phyloP scores from a whole-genome alignment of 1,140 invertebrate genomes.

The Lepidostoma basale region DNA sequence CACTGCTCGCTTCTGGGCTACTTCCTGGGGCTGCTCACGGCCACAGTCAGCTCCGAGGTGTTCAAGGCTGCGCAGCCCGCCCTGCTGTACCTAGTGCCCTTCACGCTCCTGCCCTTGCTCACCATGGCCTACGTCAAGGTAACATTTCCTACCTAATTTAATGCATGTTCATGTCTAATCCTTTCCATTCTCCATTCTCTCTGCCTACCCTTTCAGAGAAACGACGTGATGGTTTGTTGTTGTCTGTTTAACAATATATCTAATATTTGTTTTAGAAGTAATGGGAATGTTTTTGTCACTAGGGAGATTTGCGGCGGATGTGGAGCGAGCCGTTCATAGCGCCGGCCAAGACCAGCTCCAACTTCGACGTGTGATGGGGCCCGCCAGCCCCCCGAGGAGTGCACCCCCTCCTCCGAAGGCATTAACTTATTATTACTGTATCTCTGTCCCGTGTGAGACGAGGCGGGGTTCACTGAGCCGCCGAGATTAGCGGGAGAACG shows the following conservation, averaged over 20 bases:
- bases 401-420: neutral
- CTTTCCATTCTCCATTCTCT: conserved; percentile 4
- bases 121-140: conserved; percentile 98
- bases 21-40: conserved; percentile 94
- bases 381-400: neutral
- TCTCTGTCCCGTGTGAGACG: conserved; percentile 20
- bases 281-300: conserved; percentile 54
- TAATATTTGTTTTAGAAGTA: too few relatives aligned
- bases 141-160: conserved; percentile 43
- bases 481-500: neutral
- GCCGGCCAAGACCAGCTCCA: conserved; percentile 67
- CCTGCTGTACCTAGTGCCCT: conserved; percentile 94
- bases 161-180: conserved; percentile 16
- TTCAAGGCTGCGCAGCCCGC: conserved; percentile 98
- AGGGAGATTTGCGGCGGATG: conserved; percentile 96
- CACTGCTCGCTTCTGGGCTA: conserved; percentile 98
- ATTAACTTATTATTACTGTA: conserved; percentile 24
- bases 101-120: conserved; percentile 92
- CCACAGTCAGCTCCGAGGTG: conserved; percentile 95
- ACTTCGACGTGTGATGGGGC: conserved; percentile 58
- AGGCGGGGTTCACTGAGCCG: neutral
- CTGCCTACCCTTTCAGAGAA: too few relatives aligned
- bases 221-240: too few relatives aligned
- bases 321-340: conserved; percentile 96
- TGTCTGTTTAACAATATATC: conserved; percentile 21